Base-by-base conservation (phyloP, 2,797 vertebrate genomes). In the Parauchenoglanis punctatus region DNA sequence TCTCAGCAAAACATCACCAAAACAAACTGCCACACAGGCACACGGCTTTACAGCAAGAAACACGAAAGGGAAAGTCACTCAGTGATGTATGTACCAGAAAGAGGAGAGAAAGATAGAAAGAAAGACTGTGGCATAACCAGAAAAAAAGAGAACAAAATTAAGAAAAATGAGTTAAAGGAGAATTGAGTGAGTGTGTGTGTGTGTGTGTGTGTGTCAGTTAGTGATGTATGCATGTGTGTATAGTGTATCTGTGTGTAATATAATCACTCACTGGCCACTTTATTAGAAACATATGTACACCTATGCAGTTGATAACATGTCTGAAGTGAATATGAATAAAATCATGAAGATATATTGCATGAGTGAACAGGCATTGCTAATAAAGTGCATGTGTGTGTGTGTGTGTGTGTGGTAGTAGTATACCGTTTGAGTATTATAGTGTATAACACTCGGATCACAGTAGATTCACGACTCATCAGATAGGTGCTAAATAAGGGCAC, bases 141-240 rank as follows among this genome's bases (percentile, higher is more conserved):
- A 54, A 54, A 77, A 31, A 4, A 6, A 10, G 8, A 17, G 4
- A 49, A 4, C 20, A 52, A 46, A 13, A 4, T 6, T 5, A 25
- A n/a, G 13, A 12, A 11, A 46, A 73, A 8, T 15, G 23, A 2
- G 23, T 75, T 35, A 75, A 7, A 8, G 1, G n/a, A 77, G 18
- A 77, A 10, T 7, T 52, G 49, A 49, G 44, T 85, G 18, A 68
- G 84, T 80, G 44, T 77, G 73, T 67, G 18, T 20, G 4, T 10
- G 35, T 77, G 84, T 80, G 44, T 77, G 73, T 67, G 18, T 20
- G 4, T 11, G 35, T 77, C 12, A 72, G 40, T 49, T n/a, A 67
- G 81, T 59, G 35, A 65, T 75, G 84, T 75, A 17, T 76, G 59
- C 20, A 17, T 67, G 75, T 58, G 76, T 56, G 52, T 70, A 31